phyloP scores from a whole-genome alignment of 2,888 invertebrate species.

The Dendrolimus houi region DNA sequence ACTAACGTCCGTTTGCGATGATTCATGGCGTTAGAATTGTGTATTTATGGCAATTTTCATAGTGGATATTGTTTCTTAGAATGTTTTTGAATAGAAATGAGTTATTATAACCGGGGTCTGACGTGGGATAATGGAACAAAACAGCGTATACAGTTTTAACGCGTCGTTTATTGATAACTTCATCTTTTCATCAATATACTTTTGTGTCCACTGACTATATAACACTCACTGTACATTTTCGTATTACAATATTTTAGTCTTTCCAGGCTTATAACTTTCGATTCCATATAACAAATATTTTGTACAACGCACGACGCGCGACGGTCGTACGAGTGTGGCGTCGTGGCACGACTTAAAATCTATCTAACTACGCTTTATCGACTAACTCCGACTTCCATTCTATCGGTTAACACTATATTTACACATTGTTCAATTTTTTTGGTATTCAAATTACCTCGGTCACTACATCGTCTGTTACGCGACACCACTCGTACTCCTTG shows the following conservation, averaged over 20 bases:
- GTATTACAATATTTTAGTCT: conserved; percentile 74
- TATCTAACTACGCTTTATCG: conserved; percentile 62
- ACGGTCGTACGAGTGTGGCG: conserved; percentile 60
- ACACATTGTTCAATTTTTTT: conserved; percentile 75
- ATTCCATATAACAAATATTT: conserved; percentile 73
- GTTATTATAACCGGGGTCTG: conserved; percentile 6
- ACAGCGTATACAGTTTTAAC: conserved; percentile 68
- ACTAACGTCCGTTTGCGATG: too few relatives aligned
- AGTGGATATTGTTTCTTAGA: too few relatives aligned
- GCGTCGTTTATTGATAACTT: conserved; percentile 74
- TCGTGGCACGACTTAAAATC: conserved; percentile 68
- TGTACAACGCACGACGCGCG: conserved; percentile 74
- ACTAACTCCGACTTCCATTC: conserved; percentile 59
- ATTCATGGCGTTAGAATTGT: too few relatives aligned
- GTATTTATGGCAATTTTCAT: too few relatives aligned
- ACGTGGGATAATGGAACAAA: conserved; percentile 53
- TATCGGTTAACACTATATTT: conserved; percentile 70
- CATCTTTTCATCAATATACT: conserved; percentile 71
- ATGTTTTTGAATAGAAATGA: too few relatives aligned
- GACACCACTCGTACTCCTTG: conserved; percentile 39
- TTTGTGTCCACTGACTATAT: conserved; percentile 77
- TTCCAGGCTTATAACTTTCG: conserved; percentile 69
- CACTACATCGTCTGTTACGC: conserved; percentile 60
- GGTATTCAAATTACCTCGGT: conserved; percentile 71
- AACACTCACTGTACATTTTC: conserved; percentile 77